A percentile compares a stretch with the other conserved stretches of the same genome.
Conservation (phyloP, 2,113 vertebrate genomes). For the Osmerus eperlanus region DNA sequence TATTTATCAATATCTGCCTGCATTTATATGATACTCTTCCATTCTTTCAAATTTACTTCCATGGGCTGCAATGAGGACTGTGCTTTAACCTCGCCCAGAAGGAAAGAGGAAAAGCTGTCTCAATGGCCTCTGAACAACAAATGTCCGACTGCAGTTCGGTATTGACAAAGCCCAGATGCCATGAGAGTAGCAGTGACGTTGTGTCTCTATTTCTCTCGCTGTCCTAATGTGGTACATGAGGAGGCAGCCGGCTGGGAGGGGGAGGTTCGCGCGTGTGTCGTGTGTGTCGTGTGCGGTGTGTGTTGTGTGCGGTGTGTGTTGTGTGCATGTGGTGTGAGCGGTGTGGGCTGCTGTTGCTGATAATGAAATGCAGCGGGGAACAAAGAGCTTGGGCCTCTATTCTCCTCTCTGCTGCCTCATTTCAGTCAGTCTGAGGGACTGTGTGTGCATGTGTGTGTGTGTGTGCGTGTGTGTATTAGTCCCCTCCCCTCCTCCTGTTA, state of each 20-base stretch:
- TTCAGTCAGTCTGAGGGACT: constrained; percentile 53
- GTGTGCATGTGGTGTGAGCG: constrained; percentile 42
- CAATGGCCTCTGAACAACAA: no score
- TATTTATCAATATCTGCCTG: constrained; percentile 58
- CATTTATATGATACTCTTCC: no score
- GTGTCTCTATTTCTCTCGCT: constrained; percentile 64
- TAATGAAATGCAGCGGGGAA: constrained; percentile 76
- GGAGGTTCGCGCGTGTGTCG: constrained; percentile 31
- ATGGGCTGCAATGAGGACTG: no score
- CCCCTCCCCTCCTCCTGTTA: constrained; percentile 61
- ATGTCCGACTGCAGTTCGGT: constrained; percentile 19
- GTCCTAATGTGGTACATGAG: constrained; percentile 49
- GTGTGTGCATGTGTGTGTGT: constrained; percentile 24
- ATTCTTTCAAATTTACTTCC: no score
- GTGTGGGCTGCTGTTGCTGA: constrained; percentile 68
- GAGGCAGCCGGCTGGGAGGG: constrained; percentile 69
- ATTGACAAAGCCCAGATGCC: constrained; percentile 58
- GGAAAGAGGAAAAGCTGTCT: no score
- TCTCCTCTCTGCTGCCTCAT: constrained; percentile 71
- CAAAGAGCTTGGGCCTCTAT: constrained; percentile 74
- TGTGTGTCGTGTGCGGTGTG: constrained; percentile 32
- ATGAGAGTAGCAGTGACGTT: constrained; percentile 60
- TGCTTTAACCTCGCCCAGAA: no score
- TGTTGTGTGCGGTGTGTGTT: constrained; percentile 20
- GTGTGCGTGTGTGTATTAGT: constrained; percentile 50